A percentile compares a stretch with the other conserved stretches of the same genome.
These are phyloP conservation scores for Cataglyphis altisquamis DNA, from an alignment of 2,888 invertebrate genomes.

Conservation along the genomic window DNA sequence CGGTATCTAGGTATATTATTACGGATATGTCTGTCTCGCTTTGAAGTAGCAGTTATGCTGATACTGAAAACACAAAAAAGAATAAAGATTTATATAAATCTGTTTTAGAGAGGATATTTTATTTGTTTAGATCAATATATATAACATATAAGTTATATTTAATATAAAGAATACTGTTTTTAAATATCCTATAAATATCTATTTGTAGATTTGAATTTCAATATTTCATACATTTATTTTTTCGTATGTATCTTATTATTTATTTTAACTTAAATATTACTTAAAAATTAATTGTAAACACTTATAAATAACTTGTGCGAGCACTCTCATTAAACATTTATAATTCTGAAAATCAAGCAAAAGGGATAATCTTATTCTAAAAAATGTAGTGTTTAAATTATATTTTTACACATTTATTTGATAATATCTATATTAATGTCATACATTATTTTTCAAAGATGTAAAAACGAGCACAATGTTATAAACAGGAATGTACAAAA, in stretches of 20 bases:
- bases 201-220: not conserved
- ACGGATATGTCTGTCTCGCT: constrained; percentile 81
- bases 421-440: not conserved
- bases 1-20: constrained; percentile 88
- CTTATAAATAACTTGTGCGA: not conserved
- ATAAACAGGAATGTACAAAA: not conserved
- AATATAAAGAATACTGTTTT: not conserved
- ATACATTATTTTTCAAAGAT: not conserved
- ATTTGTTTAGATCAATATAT: not conserved
- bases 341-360: not conserved
- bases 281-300: not conserved
- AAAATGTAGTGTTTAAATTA: not conserved
- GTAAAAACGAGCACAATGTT: not conserved
- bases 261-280: too few species aligned
- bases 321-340: not conserved
- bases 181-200: not conserved
- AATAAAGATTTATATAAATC: not conserved
- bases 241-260: too few species aligned
- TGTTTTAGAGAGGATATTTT: not conserved
- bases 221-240: constrained; percentile 6
- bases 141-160: not conserved
- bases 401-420: not conserved
- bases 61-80: constrained; percentile 67
- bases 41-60: constrained; percentile 74
- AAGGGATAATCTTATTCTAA: not conserved